Percentiles rank a stretch among this genome's conserved stretches.
These are phyloP conservation scores for Charaxes varanes DNA, from an alignment of 1,140 invertebrate genomes.

Conservation along the genomic window DNA sequence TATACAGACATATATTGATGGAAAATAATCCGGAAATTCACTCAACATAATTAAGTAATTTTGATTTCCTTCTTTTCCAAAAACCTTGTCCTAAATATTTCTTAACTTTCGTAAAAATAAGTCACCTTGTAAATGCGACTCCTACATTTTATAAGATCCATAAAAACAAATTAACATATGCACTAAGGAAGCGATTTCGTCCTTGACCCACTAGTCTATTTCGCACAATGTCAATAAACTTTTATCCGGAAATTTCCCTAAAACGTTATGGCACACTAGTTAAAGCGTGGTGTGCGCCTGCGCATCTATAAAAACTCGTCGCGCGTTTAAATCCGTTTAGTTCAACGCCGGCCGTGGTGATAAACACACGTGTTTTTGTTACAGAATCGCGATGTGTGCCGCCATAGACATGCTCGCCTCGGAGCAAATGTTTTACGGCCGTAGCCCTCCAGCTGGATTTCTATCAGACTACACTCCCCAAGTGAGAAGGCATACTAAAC, in stretches of 20 bases:
- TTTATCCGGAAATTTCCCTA: conserved; percentile 19
- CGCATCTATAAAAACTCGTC: conserved; percentile 37
- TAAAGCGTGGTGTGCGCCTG: conserved; percentile 38
- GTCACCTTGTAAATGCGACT: no score
- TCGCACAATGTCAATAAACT: conserved; percentile 25
- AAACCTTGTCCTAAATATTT: no score
- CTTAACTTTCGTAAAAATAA: no score
- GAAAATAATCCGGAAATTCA: no score
- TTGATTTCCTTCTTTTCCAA: no score
- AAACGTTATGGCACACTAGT: conserved; percentile 29
- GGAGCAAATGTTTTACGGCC: conserved; percentile 81
- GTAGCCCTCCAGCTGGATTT: conserved; percentile 78
- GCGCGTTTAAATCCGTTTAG: conserved; percentile 47
- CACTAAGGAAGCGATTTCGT: neutral
- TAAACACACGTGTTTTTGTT: conserved; percentile 31
- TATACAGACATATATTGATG: no score
- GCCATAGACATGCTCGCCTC: conserved; percentile 77
- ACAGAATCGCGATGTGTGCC: conserved; percentile 50
- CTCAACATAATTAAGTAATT: no score
- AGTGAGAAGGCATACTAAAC: conserved; percentile 38
- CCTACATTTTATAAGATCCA: neutral
- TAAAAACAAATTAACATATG: conserved; percentile 1
- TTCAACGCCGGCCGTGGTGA: conserved; percentile 23
- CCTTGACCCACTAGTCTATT: conserved; percentile 23
- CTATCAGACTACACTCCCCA: conserved; percentile 71